phyloP scores from a whole-genome alignment of 2,797 vertebrate genomes.

The Toxotes lorentzi region DNA sequence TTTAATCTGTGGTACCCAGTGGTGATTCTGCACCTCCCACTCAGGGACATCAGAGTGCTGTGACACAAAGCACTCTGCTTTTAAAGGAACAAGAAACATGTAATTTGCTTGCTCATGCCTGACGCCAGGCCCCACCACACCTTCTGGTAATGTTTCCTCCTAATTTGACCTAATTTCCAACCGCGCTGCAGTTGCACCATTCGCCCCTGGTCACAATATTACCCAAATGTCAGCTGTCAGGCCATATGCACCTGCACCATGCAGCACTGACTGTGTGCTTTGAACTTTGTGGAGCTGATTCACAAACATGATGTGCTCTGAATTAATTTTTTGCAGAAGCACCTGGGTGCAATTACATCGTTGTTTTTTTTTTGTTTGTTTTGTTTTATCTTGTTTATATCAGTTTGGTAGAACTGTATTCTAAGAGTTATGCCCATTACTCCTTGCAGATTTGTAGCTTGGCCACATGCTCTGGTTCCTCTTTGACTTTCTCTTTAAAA shows the following conservation, averaged over 20 bases:
- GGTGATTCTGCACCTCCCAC: constrained; percentile 13
- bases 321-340: constrained; percentile 33
- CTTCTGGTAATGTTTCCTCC: constrained; percentile 48
- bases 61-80: constrained; percentile 29
- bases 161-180: constrained; percentile 65
- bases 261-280: constrained; percentile 26
- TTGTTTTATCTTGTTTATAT: neutral
- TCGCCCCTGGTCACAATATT: constrained; percentile 39
- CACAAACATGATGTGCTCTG: constrained; percentile 37
- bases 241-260: constrained; percentile 51
- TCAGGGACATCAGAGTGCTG: constrained; percentile 17
- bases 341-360: neutral
- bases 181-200: constrained; percentile 16
- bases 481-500: neutral
- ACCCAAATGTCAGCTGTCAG: constrained; percentile 51
- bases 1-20: neutral
- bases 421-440: neutral
- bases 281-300: constrained; percentile 37
- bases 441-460: neutral
- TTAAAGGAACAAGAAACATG: constrained; percentile 36
- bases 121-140: constrained; percentile 32
- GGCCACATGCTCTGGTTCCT: neutral
- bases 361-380: neutral
- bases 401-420: neutral
- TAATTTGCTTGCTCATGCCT: constrained; percentile 48